Percentiles rank a stretch among this genome's conserved stretches.
phyloP scores from a whole-genome alignment of 2,797 vertebrate genomes.

The Esox masquinongy region DNA sequence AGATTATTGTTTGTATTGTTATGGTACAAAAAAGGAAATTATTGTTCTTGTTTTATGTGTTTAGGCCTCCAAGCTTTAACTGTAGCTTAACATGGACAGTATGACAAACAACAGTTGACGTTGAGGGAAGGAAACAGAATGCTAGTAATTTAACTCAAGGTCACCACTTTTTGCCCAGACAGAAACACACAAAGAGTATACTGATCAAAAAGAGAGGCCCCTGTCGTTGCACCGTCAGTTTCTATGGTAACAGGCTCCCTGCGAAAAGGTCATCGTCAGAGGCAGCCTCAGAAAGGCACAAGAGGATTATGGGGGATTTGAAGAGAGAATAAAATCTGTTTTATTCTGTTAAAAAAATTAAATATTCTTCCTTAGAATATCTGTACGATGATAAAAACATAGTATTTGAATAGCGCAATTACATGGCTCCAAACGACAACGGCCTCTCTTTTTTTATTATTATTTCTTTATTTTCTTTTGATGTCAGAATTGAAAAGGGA shows the following conservation, averaged over 20 bases:
- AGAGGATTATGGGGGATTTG: conserved; percentile 70
- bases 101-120: neutral
- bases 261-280: conserved; percentile 92
- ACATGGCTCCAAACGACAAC: conserved; percentile 66
- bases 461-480: conserved; percentile 80
- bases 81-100: neutral
- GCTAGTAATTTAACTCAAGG: conserved; percentile 41
- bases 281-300: conserved; percentile 82
- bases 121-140: neutral
- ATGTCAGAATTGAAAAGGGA: conserved; percentile 81
- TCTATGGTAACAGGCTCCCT: conserved; percentile 95
- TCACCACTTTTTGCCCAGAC: conserved; percentile 51
- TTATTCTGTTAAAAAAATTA: conserved; percentile 60
- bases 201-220: too few species aligned
- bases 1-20: neutral
- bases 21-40: neutral
- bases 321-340: conserved; percentile 62
- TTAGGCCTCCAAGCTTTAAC: neutral
- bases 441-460: conserved; percentile 68
- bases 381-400: conserved; percentile 66
- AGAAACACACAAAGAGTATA: conserved; percentile 39
- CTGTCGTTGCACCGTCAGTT: conserved; percentile 74
- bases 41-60: neutral
- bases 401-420: conserved; percentile 78
- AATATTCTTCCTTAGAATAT: conserved; percentile 32